Base-by-base conservation (phyloP, 2,797 vertebrate genomes). In the Lagorchestes hirsutus region DNA sequence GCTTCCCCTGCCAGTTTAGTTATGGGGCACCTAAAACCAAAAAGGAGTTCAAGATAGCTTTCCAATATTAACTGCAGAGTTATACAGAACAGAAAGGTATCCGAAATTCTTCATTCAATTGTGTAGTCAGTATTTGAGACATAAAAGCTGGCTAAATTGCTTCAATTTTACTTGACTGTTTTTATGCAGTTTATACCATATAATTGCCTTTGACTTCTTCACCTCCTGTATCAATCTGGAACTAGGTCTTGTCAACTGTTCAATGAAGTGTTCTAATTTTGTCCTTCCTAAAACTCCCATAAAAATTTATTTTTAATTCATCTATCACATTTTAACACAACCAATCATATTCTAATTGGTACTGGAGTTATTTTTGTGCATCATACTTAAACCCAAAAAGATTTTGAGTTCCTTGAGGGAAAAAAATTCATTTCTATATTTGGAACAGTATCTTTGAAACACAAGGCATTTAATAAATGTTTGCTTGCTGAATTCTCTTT, bases 111-210 rank as follows among this genome's bases (percentile, higher is more conserved):
- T 93, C 0, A 55, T 52, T 56, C 87, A 91, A 92, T 57, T 24
- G 27, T 29, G 22, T 40, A 82, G 74, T 87, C 40, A 46, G 22
- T 87, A 87, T 50, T 27, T 46, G 24, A 94, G 74, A 95, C 16
- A 90, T 11, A 93, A n/a, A 62, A 91, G 91, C 52, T 46, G 50
- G 4, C 40, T 74, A 55, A 62, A 92, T 31, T 93, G 74, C 28
- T 13, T 67, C 10, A 97, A 54, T 55, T 12, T 62, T 54, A 94
- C 46, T 93, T 59, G 57, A 92, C 90, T 90, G 58, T 31, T 87
- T 91, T 94, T 92, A 93, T 54, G 59, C 90, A 90, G 93, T 62
- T 93, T 11, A 95, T 92, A 52, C 18, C 18, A 93, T 14, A 95
- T 14, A 94, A 29, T 52, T 28, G 74, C 27, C 91, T 95, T n/a